Conservation (phyloP, 2,113 vertebrate species). For the Rhineura floridana region DNA sequence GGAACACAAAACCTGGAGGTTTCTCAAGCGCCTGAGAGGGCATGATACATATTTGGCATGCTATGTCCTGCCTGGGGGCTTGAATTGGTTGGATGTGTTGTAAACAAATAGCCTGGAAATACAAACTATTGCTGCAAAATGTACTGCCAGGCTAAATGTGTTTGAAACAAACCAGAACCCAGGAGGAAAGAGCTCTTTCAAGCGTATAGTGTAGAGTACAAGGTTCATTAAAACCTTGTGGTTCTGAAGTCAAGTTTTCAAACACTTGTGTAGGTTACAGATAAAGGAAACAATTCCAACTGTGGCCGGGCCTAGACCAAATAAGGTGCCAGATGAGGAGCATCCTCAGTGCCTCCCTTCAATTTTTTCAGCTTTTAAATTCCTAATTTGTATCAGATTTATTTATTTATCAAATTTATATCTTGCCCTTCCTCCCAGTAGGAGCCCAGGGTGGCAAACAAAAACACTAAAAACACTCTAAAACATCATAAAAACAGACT, state of each 20-base stretch:
- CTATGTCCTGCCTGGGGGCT: background rate
- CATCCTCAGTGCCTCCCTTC: background rate
- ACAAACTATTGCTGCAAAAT: background rate
- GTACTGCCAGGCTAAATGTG: no score
- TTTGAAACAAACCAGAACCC: background rate
- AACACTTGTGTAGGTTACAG: background rate
- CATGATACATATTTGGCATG: background rate
- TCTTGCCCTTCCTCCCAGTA: no score
- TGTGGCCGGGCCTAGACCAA: background rate
- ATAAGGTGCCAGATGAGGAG: background rate
- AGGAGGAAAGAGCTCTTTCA: background rate
- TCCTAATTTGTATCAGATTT: no score
- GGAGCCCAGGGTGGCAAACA: no score
- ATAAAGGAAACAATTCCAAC: background rate
- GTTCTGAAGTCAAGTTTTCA: background rate
- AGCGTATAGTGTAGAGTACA: background rate
- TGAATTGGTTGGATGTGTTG: background rate
- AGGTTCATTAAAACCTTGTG: background rate
- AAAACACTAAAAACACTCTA: no score
- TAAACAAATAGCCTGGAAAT: background rate
- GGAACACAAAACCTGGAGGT: background rate
- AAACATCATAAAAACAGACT: no score
- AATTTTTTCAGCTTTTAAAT: no score
- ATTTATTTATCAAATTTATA: no score
- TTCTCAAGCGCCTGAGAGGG: background rate